These are phyloP conservation scores for Napeogenes inachia DNA, from an alignment of 2,888 invertebrate genomes.

Conservation along the genomic window DNA sequence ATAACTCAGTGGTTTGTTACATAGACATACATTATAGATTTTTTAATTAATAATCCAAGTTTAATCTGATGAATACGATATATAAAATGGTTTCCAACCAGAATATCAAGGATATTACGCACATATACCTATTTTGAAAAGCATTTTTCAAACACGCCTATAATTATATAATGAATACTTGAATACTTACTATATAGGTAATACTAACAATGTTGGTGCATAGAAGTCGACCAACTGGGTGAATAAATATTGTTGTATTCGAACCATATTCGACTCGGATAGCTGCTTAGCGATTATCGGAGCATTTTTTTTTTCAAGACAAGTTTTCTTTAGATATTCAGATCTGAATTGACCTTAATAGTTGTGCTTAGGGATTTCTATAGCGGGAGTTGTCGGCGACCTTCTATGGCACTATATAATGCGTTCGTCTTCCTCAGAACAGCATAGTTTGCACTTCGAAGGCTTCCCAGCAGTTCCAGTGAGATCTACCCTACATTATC, in stretches of 20 bases:
- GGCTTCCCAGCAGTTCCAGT: constrained; percentile 70
- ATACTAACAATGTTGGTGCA: constrained; percentile 22
- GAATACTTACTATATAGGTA: no score
- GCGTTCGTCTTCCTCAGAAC: constrained; percentile 50
- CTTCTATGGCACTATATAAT: constrained; percentile 66
- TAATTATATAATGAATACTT: not conserved
- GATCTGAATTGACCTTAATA: constrained; percentile 58
- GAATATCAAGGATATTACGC: not conserved
- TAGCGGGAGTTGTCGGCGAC: constrained; percentile 45
- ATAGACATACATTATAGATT: no score
- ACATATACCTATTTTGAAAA: not conserved
- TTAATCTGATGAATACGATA: not conserved
- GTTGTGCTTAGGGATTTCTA: constrained; percentile 41
- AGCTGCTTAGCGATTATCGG: constrained; percentile 33
- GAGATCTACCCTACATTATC: constrained; percentile 46
- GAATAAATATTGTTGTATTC: constrained; percentile 38
- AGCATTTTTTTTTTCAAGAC: constrained; percentile 48
- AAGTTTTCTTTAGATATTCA: constrained; percentile 62
- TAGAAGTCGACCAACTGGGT: constrained; percentile 35
- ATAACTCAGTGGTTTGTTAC: no score
- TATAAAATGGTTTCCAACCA: not conserved
- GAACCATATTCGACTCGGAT: constrained; percentile 45
- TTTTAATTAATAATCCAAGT: no score
- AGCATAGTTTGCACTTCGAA: constrained; percentile 69
- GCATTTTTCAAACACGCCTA: not conserved